Percentiles rank a stretch among this genome's conserved stretches.
Conservation (phyloP, 2,797 vertebrate genomes). For the Hemibagrus guttatus region DNA sequence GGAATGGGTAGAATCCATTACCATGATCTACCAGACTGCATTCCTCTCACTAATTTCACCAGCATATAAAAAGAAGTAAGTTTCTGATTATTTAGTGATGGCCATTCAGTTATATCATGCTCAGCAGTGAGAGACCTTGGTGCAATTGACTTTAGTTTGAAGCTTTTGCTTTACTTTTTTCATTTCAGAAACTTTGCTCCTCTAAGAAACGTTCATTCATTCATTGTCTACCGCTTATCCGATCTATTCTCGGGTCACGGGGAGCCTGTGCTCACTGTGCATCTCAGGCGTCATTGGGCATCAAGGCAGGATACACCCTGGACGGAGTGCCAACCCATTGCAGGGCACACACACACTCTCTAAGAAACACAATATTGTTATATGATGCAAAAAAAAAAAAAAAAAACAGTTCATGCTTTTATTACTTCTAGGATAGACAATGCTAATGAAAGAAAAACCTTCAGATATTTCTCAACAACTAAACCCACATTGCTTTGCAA, state of each 20-base stretch:
- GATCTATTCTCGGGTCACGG: too few species aligned
- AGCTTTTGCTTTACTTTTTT: not conserved
- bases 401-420: not conserved
- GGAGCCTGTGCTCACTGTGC: too few species aligned
- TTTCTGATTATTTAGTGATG: not conserved
- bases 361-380: slow-evolving; percentile 10
- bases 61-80: not conserved
- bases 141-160: not conserved
- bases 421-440: not conserved
- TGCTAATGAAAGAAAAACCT: not conserved
- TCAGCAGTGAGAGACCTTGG: not conserved
- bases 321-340: too few species aligned
- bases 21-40: not conserved
- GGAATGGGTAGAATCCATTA: not conserved
- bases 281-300: too few species aligned
- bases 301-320: too few species aligned
- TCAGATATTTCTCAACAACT: not conserved
- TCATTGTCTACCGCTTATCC: too few species aligned
- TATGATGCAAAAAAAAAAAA: not conserved
- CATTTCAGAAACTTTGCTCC: not conserved
- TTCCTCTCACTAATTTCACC: not conserved
- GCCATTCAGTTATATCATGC: not conserved
- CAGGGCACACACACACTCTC: too few species aligned
- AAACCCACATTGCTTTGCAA: not conserved
- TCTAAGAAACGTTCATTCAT: too few species aligned